Conservation (phyloP, 2,797 vertebrate species). For the Anabacerthia variegaticeps region DNA sequence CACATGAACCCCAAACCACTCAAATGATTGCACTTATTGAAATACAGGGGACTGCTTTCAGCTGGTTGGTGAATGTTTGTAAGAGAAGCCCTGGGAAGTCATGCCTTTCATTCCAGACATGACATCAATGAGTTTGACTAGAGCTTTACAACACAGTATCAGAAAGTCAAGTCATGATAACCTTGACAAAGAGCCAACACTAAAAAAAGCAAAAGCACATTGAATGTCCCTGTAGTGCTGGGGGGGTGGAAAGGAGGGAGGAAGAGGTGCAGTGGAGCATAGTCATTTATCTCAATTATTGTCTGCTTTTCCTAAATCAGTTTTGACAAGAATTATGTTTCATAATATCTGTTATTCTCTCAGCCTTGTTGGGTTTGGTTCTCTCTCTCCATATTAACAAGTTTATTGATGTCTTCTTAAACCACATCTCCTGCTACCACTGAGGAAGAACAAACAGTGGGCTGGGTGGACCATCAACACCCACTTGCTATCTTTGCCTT, state of each 20-base stretch:
- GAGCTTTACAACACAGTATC: background rate
- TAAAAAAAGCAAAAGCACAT: constrained; percentile 5
- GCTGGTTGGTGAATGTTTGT: rapidly evolving
- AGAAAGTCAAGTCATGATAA: constrained; percentile 19
- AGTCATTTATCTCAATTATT: constrained; percentile 60
- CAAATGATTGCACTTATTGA: background rate
- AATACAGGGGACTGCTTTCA: background rate
- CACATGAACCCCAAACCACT: background rate
- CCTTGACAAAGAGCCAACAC: constrained; percentile 7
- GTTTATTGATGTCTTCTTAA: background rate
- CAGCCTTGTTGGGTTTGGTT: background rate
- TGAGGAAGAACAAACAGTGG: background rate
- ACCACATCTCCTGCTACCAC: background rate
- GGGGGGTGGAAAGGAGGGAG: background rate
- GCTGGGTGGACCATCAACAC: background rate
- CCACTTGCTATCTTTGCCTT: background rate
- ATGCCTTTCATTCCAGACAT: background rate
- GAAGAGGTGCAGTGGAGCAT: constrained; percentile 20
- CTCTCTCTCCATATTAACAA: background rate
- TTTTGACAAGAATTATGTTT: constrained; percentile 54
- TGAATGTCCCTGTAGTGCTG: background rate
- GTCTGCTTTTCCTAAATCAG: constrained; percentile 42
- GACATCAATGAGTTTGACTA: background rate
- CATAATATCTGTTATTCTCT: constrained; percentile 17
- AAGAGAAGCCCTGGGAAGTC: background rate